phyloP scores from a whole-genome alignment of 2,888 invertebrate species.

The Chymomyza caudatula region DNA sequence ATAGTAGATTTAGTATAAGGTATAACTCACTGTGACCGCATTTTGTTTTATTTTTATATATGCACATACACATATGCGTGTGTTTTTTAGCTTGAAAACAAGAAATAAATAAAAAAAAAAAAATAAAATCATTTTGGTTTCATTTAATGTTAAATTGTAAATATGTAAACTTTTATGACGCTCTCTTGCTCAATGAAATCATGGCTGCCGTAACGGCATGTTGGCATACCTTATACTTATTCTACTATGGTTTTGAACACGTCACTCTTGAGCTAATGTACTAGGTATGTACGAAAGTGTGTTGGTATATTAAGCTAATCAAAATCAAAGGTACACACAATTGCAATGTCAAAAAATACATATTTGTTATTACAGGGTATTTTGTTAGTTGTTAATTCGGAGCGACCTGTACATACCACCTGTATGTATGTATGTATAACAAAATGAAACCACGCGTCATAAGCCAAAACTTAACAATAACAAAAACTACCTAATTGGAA shows the following conservation, averaged over 20 bases:
- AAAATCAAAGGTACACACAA: constrained; percentile 26
- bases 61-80: too few species aligned
- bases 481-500: constrained; percentile 9
- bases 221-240: background rate
- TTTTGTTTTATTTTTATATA: too few species aligned
- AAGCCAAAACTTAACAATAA: background rate
- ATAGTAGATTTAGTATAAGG: too few species aligned
- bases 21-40: constrained; percentile 7
- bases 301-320: background rate
- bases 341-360: background rate
- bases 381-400: constrained; percentile 27
- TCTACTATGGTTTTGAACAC: background rate
- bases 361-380: constrained; percentile 9
- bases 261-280: background rate
- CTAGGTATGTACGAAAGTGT: background rate
- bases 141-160: too few species aligned
- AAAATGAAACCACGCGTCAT: background rate
- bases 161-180: too few species aligned
- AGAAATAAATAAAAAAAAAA: too few species aligned
- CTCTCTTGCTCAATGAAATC: constrained; percentile 19
- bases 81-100: too few species aligned
- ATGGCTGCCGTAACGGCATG: background rate
- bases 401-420: constrained; percentile 20
- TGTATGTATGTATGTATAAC: background rate
- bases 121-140: too few species aligned